Conservation (phyloP, 1,140 invertebrate species). For the Euglossa dilemma region DNA sequence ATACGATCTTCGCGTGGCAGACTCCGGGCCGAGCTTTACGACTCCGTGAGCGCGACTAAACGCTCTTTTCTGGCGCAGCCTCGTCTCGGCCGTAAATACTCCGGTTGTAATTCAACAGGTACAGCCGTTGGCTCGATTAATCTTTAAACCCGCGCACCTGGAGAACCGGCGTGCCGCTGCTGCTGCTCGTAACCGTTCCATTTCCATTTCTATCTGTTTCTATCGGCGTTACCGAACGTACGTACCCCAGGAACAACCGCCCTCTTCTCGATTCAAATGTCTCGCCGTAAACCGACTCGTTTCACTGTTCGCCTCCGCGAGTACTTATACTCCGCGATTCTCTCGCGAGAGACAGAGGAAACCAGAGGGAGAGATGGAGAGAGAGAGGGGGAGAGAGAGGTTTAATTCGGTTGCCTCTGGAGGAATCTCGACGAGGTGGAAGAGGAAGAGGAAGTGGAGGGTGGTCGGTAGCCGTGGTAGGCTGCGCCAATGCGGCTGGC, state of each 20-base stretch:
- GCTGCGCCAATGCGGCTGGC: slow-evolving; percentile 21
- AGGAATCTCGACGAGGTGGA: neutral
- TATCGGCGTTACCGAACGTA: neutral
- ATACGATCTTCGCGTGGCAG: slow-evolving; percentile 50
- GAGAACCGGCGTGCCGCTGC: neutral
- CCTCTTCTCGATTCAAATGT: neutral
- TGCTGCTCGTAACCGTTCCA: neutral
- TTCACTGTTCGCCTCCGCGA: too few relatives aligned
- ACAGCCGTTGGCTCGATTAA: slow-evolving; percentile 40
- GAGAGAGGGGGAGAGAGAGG: too few relatives aligned
- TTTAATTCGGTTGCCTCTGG: neutral
- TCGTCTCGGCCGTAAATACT: slow-evolving; percentile 45
- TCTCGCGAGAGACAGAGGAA: too few relatives aligned
- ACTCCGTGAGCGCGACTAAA: slow-evolving; percentile 48
- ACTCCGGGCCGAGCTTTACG: slow-evolving; percentile 47
- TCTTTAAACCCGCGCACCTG: slow-evolving; percentile 31
- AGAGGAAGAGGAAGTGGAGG: neutral
- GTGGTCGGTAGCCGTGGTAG: neutral
- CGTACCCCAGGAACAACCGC: neutral
- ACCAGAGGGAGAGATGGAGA: too few relatives aligned
- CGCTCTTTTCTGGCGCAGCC: slow-evolving; percentile 43
- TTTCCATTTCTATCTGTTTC: neutral
- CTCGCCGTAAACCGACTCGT: neutral
- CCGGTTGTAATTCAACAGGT: slow-evolving; percentile 50
- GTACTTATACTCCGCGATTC: too few relatives aligned